Evolutionary conservation across 2,797 vertebrate species (phyloP).

Genomic region (Parauchenoglanis ngamensis): DNA sequence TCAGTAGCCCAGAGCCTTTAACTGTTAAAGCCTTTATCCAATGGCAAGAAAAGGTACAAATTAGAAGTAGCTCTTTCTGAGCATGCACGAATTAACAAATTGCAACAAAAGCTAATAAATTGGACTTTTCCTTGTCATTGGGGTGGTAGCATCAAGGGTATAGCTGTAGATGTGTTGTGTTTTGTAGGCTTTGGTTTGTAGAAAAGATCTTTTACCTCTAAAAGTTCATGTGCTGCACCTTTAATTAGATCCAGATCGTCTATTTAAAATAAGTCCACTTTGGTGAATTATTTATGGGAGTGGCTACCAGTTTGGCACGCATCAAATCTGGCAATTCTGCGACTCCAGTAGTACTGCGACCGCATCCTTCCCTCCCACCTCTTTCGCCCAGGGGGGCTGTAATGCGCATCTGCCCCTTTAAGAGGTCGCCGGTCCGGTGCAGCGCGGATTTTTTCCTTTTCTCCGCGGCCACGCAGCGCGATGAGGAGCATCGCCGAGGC

Average conservation of each 20-base stretch:
- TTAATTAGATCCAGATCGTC: not conserved
- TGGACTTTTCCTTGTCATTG: not conserved
- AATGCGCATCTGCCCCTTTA: constrained; percentile 67
- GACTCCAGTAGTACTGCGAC: not conserved
- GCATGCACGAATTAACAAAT: not conserved
- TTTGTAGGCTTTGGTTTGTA: not conserved
- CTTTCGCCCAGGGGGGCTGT: constrained; percentile 28
- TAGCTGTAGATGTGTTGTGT: not conserved
- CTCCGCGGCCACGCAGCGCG: constrained; percentile 78
- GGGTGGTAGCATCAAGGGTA: not conserved
- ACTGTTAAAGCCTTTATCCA: not conserved
- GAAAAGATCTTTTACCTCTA: not conserved
- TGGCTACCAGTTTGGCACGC: not conserved
- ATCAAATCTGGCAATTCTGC: constrained; percentile 27
- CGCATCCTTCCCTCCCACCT: constrained; percentile 9
- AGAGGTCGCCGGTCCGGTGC: constrained; percentile 70
- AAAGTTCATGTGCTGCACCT: not conserved
- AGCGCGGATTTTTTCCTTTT: constrained; percentile 75
- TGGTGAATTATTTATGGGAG: not conserved
- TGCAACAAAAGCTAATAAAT: too few species aligned
- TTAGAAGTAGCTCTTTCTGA: not conserved
- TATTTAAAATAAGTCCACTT: not conserved
- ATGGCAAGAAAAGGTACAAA: not conserved
- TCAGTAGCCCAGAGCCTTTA: too few species aligned
- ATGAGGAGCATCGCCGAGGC: constrained; percentile 82